Conservation (phyloP, 1,140 invertebrate genomes). For the Pseudomyrmex sp. region DNA sequence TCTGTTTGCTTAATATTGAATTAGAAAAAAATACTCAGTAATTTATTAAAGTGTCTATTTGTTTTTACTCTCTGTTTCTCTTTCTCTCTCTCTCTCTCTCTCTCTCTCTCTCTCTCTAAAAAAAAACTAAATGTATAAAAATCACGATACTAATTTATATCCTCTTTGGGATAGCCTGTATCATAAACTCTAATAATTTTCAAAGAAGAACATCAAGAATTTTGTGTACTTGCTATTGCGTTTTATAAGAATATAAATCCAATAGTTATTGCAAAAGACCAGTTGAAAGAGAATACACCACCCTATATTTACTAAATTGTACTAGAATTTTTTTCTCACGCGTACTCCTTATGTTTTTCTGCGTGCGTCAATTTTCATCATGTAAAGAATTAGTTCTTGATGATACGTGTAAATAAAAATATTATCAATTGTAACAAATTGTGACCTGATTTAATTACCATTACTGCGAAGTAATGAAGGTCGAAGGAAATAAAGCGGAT, state of each 20-base stretch:
- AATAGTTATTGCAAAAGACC: neutral
- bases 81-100: too few relatives aligned
- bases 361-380: slow-evolving; percentile 1
- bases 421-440: too few relatives aligned
- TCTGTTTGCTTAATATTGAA: neutral
- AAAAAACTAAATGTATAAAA: neutral
- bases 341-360: neutral
- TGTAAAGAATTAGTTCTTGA: too few relatives aligned
- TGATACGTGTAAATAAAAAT: too few relatives aligned
- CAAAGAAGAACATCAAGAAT: neutral
- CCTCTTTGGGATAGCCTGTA: slow-evolving; percentile 23
- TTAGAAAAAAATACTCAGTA: neutral
- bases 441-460: neutral
- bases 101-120: neutral
- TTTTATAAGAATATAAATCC: neutral
- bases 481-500: neutral
- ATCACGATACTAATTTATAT: slow-evolving; percentile 30
- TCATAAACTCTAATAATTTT: slow-evolving; percentile 7
- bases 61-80: neutral
- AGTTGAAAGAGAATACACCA: neutral
- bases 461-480: neutral
- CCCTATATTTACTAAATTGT: slow-evolving; percentile 7
- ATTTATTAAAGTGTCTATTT: neutral
- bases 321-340: neutral
- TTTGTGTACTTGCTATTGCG: neutral